Percentiles rank a stretch among this genome's conserved stretches.
Evolutionary conservation across 2,113 vertebrate species (phyloP).

Genomic region (Emydocephalus ijimae): DNA sequence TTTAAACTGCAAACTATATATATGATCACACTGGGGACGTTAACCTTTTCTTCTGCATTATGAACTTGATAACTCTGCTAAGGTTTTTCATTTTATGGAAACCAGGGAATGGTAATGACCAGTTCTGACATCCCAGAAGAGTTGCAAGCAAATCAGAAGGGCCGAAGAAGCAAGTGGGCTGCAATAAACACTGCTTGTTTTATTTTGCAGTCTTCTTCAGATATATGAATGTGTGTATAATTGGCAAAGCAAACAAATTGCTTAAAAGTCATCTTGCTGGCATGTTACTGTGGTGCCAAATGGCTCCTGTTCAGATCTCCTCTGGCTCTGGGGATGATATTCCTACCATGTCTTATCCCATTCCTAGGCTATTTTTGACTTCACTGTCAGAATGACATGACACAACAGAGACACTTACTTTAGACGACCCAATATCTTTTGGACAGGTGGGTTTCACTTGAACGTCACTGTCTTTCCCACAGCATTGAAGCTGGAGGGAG

Average conservation of each 20-base stretch:
- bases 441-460: slow-evolving; percentile 65
- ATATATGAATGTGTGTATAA: background rate
- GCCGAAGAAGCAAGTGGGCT: background rate
- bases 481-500: slow-evolving; percentile 72
- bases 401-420: slow-evolving; percentile 58
- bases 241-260: background rate
- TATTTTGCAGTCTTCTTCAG: slow-evolving; percentile 2
- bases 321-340: background rate
- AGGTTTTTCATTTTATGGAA: background rate
- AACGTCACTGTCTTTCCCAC: slow-evolving; percentile 71
- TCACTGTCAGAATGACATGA: background rate
- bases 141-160: background rate
- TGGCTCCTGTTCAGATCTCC: background rate
- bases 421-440: slow-evolving; percentile 66
- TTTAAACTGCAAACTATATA: background rate
- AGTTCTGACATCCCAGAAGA: background rate
- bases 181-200: background rate
- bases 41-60: background rate
- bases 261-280: slow-evolving; percentile 4
- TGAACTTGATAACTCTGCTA: background rate
- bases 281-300: background rate
- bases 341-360: background rate
- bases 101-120: background rate
- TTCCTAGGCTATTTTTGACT: background rate
- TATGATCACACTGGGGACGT: background rate